phyloP scores from a whole-genome alignment of 1,140 invertebrate species.

The Doryteuthis pealeii region DNA sequence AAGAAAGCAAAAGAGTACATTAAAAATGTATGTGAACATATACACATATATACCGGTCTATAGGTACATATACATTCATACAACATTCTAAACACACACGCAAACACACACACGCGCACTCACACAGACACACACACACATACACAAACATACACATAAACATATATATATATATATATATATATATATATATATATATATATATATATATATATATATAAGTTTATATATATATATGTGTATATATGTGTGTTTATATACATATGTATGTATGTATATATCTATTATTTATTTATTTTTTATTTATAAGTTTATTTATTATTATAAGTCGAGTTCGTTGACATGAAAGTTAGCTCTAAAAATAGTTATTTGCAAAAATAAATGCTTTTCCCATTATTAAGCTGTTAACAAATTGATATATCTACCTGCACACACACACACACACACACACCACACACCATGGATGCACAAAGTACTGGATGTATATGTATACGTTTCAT shows the following conservation, averaged over 20 bases:
- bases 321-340: too few relatives aligned
- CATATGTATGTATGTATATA: background rate
- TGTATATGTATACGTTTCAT: too few relatives aligned
- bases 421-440: too few relatives aligned
- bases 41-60: background rate
- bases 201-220: slow-evolving; percentile 4
- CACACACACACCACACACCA: too few relatives aligned
- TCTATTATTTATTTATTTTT: too few relatives aligned
- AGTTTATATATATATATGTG: background rate
- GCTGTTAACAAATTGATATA: too few relatives aligned
- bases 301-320: too few relatives aligned
- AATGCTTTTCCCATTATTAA: too few relatives aligned
- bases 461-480: too few relatives aligned
- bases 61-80: background rate
- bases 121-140: background rate
- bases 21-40: background rate
- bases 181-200: background rate
- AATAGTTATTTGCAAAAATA: too few relatives aligned
- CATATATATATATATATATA: background rate
- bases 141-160: background rate
- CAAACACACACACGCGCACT: background rate
- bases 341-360: too few relatives aligned
- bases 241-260: background rate
- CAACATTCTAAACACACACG: background rate
- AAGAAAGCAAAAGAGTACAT: too few relatives aligned